phyloP scores from a whole-genome alignment of 2,888 invertebrate genomes.

The Drosophila eohydei region DNA sequence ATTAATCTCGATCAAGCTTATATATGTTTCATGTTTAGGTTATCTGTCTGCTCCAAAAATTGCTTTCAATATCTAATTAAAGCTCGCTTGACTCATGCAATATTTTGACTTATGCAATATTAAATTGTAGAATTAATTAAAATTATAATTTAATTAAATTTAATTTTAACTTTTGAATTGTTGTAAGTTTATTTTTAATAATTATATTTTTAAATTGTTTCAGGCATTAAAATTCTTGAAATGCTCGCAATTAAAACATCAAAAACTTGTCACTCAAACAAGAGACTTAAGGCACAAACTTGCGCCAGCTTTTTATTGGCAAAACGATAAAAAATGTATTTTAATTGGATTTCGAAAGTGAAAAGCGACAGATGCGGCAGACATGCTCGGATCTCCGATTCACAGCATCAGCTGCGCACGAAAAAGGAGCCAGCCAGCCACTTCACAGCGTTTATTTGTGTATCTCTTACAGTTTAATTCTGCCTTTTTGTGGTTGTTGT shows the following conservation, averaged over 20 bases:
- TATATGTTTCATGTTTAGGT: no score
- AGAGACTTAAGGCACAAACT: conserved; percentile 54
- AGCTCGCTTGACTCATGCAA: neutral
- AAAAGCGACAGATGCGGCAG: conserved; percentile 50
- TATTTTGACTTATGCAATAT: neutral
- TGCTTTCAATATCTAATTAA: neutral
- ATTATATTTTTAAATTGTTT: conserved; percentile 1
- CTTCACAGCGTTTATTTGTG: conserved; percentile 70
- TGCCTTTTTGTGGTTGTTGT: conserved; percentile 25
- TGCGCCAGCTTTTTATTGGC: conserved; percentile 7
- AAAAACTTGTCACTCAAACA: conserved; percentile 24
- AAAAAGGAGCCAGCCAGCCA: conserved; percentile 64
- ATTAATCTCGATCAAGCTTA: no score
- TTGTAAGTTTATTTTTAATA: neutral
- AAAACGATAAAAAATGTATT: conserved; percentile 27
- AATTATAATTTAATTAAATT: neutral
- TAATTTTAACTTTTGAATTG: neutral
- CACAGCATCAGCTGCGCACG: conserved; percentile 45
- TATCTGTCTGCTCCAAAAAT: neutral
- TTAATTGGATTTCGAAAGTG: conserved; percentile 73
- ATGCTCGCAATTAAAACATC: conserved; percentile 1
- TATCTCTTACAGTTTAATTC: conserved; percentile 71
- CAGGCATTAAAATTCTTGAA: neutral
- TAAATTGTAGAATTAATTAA: neutral
- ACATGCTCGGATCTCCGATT: conserved; percentile 33